Evolutionary conservation across 2,113 vertebrate genomes (phyloP).

Genomic region (Aptenodytes forsteri): DNA sequence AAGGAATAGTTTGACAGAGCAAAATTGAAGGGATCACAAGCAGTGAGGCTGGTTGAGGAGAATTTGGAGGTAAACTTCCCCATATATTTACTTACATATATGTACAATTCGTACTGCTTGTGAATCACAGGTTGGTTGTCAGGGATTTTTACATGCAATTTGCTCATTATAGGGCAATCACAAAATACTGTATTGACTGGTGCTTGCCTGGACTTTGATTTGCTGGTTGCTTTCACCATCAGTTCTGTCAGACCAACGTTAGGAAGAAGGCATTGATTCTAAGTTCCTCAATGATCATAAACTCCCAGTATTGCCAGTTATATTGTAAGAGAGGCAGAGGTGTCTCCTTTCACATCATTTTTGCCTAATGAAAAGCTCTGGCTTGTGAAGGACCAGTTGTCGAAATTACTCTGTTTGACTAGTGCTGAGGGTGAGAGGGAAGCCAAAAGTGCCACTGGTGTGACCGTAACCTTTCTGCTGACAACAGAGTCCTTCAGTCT

Average conservation of each 20-base stretch:
- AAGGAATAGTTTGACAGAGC: neutral
- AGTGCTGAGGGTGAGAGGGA: neutral
- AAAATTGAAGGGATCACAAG: neutral
- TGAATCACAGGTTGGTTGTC: neutral
- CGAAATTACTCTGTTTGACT: neutral
- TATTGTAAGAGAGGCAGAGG: neutral
- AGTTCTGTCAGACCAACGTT: neutral
- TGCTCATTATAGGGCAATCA: neutral
- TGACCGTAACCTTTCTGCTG: conserved; percentile 39
- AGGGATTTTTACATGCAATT: neutral
- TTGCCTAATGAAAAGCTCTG: neutral
- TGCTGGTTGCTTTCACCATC: neutral
- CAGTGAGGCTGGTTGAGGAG: neutral
- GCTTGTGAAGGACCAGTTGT: neutral
- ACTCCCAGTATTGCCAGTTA: neutral
- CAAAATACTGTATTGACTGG: neutral
- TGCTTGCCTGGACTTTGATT: neutral
- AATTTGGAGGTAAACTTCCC: neutral
- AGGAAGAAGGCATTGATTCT: neutral
- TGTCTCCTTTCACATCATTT: neutral
- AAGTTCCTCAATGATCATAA: neutral
- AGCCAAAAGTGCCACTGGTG: neutral
- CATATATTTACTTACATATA: neutral
- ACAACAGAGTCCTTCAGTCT: conserved; percentile 60
- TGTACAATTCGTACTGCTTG: neutral